Conservation (phyloP, 2,113 vertebrate species). For the Petroica traversi region DNA sequence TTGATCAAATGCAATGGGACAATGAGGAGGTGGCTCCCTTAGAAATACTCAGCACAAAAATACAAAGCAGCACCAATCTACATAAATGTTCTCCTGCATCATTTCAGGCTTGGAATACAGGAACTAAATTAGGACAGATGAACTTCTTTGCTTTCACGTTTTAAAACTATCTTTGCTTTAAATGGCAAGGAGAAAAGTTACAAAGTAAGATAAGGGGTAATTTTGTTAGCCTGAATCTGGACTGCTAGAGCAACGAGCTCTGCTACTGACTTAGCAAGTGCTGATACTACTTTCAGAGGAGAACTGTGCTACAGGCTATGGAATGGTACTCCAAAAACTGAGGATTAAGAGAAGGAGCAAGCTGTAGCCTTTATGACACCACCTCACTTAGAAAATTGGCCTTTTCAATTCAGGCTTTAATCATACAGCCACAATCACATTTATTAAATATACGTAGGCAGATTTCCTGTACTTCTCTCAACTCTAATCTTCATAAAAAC, state of each 20-base stretch:
- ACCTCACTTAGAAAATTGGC: not conserved
- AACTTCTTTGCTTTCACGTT: not conserved
- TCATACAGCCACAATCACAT: not conserved
- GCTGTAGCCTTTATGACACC: not conserved
- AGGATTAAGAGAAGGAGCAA: not conserved
- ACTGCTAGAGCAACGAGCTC: not conserved
- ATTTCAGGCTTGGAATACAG: not conserved
- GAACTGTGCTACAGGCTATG: not conserved
- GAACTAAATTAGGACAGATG: not conserved
- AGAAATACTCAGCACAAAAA: not conserved
- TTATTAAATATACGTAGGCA: rapidly evolving
- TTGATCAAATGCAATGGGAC: not conserved
- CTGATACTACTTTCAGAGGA: not conserved
- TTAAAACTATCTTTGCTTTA: not conserved
- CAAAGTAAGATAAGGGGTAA: not conserved
- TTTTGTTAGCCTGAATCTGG: not conserved
- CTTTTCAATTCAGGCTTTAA: not conserved
- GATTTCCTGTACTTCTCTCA: not conserved
- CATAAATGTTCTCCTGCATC: not conserved
- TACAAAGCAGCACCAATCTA: not conserved
- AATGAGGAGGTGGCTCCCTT: not conserved
- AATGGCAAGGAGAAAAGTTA: not conserved
- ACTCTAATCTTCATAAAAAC: not conserved
- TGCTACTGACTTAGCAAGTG: not conserved
- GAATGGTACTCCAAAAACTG: not conserved